Evolutionary conservation across 2,888 invertebrate genomes (phyloP).

Genomic region (Ichneumoninae sp.): DNA sequence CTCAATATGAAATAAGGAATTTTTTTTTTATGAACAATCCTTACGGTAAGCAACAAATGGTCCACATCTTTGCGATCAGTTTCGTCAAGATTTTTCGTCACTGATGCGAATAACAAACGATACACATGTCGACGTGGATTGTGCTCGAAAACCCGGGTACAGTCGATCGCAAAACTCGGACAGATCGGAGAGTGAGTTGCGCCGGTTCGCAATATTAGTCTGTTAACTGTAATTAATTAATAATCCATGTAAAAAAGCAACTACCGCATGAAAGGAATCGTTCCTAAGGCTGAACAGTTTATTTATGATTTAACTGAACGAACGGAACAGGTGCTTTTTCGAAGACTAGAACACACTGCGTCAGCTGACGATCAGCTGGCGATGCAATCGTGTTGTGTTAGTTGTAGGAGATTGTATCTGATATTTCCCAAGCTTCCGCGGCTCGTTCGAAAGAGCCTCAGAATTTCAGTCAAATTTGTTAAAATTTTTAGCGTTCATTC

Average conservation of each 20-base stretch:
- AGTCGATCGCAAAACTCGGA: conserved; percentile 30
- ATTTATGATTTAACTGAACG: not conserved
- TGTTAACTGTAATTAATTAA: not conserved
- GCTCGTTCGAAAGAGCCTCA: not conserved
- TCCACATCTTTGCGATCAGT: conserved; percentile 51
- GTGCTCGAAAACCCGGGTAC: conserved; percentile 20
- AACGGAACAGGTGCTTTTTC: not conserved
- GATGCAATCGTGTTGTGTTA: not conserved
- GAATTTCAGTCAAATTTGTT: too few relatives aligned
- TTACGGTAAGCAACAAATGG: conserved; percentile 61
- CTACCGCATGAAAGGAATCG: not conserved
- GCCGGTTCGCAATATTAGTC: conserved; percentile 21
- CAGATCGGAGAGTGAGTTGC: not conserved
- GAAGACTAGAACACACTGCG: not conserved
- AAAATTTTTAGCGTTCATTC: too few relatives aligned
- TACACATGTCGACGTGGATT: conserved; percentile 61
- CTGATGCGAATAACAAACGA: conserved; percentile 12
- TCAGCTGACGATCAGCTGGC: conserved; percentile 49
- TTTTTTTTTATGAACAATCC: conserved; percentile 14
- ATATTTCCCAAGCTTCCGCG: not conserved
- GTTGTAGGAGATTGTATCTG: not conserved
- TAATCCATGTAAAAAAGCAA: not conserved
- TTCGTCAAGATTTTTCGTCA: conserved; percentile 20
- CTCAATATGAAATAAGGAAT: not conserved
- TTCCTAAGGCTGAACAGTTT: not conserved